Conservation (phyloP, 2,797 vertebrate species). For the Hemitrygon akajei region DNA sequence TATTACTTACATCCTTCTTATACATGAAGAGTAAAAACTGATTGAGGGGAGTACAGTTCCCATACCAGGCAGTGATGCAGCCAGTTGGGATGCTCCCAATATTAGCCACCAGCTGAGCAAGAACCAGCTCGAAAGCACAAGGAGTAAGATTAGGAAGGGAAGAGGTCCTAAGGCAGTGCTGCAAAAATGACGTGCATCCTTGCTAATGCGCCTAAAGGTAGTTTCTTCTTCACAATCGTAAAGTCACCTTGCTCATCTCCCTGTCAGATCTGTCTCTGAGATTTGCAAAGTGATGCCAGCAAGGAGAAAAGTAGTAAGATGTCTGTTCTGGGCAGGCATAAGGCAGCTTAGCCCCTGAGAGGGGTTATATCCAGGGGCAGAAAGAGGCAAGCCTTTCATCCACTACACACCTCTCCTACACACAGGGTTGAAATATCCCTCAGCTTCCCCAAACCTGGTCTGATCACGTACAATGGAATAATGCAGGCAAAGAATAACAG, state of each 20-base stretch:
- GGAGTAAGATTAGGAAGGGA: neutral
- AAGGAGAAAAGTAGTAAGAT: neutral
- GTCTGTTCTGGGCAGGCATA: neutral
- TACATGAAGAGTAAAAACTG: no score
- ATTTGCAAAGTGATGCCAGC: neutral
- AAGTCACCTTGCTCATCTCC: neutral
- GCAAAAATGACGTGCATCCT: neutral
- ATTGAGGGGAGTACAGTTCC: no score
- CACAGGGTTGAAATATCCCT: neutral
- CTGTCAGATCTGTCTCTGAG: neutral
- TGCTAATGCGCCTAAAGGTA: neutral
- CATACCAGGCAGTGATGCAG: no score
- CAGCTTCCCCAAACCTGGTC: neutral
- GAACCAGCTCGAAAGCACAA: neutral
- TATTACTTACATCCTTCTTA: no score
- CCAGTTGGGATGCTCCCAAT: no score
- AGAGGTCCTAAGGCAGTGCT: neutral
- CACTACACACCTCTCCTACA: neutral
- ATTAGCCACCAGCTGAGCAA: neutral
- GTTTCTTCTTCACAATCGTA: neutral
- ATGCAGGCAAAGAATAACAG: neutral
- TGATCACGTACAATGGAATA: neutral
- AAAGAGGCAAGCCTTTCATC: neutral
- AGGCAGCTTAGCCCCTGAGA: neutral
- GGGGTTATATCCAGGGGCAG: no score